These are phyloP conservation scores for Stratiomys singularior DNA, from an alignment of 2,888 invertebrate species.

Conservation along the genomic window DNA sequence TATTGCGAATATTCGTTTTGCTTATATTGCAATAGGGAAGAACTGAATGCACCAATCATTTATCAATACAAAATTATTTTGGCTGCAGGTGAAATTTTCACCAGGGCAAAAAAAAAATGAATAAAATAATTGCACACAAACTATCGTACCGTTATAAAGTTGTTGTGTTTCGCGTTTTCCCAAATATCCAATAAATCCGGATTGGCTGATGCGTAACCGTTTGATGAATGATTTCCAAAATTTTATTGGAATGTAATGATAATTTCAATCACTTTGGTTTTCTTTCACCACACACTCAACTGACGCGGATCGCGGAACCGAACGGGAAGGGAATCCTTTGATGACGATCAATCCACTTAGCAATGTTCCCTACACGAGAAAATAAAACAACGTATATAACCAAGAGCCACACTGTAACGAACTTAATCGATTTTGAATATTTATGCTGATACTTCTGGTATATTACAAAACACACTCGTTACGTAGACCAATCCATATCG, in stretches of 20 bases:
- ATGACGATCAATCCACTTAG: neutral
- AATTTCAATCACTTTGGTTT: neutral
- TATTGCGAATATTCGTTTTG: neutral
- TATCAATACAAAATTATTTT: too few relatives aligned
- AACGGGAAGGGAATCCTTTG: neutral
- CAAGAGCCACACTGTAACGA: neutral
- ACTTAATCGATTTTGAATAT: neutral
- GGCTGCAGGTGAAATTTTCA: too few relatives aligned
- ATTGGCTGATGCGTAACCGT: neutral
- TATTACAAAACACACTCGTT: slow-evolving; percentile 23
- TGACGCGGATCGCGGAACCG: neutral
- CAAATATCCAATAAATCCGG: slow-evolving; percentile 32
- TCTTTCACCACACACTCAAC: slow-evolving; percentile 1
- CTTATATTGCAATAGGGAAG: neutral
- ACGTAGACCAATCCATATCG: neutral
- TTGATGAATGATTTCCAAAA: neutral
- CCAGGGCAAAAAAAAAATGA: neutral
- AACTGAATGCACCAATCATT: neutral
- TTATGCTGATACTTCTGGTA: neutral
- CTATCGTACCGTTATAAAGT: neutral
- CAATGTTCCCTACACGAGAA: neutral
- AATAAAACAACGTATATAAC: neutral
- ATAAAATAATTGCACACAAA: neutral
- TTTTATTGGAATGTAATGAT: neutral
- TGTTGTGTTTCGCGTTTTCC: neutral